A percentile compares a stretch with the other conserved stretches of the same genome.
These are phyloP conservation scores for Tenthredo amoena DNA, from an alignment of 2,888 invertebrate genomes.

Conservation along the genomic window DNA sequence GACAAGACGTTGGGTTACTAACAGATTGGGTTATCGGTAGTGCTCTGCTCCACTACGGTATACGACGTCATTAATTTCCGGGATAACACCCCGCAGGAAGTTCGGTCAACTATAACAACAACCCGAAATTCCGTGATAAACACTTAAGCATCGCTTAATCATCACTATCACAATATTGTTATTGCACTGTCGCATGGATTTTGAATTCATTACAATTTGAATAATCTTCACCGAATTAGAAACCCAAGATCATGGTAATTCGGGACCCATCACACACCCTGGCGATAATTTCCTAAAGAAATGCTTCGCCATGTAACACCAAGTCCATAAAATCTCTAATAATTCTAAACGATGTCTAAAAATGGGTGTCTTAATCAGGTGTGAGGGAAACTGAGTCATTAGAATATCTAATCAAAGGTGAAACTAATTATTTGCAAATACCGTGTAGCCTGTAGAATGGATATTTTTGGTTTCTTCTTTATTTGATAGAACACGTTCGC, in stretches of 20 bases:
- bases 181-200: not conserved
- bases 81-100: conserved; percentile 31
- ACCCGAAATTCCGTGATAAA: not conserved
- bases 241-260: not conserved
- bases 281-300: too few species aligned
- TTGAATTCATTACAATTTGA: not conserved
- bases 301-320: too few species aligned
- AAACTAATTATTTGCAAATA: too few species aligned
- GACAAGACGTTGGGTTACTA: conserved; percentile 19
- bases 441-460: too few species aligned
- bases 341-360: too few species aligned
- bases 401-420: too few species aligned
- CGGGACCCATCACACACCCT: too few species aligned
- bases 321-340: too few species aligned
- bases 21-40: conserved; percentile 52
- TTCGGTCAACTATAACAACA: conserved; percentile 9
- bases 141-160: not conserved
- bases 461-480: not conserved
- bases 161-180: not conserved
- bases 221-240: not conserved
- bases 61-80: conserved; percentile 42
- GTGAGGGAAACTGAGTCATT: too few species aligned
- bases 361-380: too few species aligned
- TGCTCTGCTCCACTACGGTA: conserved; percentile 33
- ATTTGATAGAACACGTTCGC: not conserved